phyloP scores from a whole-genome alignment of 2,113 vertebrate species.

The Elaphurus davidianus region DNA sequence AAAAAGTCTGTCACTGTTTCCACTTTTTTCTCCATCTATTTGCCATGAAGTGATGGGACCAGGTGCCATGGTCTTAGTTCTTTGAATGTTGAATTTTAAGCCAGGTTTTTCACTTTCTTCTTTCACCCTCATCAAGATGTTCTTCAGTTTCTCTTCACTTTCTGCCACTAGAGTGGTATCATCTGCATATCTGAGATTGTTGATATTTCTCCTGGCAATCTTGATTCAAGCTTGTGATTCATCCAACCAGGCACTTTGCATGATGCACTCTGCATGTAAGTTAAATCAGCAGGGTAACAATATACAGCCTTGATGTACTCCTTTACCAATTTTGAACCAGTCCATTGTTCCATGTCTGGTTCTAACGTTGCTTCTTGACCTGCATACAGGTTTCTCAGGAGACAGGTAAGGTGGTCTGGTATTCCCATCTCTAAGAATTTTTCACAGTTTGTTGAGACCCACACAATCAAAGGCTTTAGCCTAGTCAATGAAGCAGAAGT shows the following conservation, averaged over 20 bases:
- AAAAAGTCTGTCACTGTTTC: neutral
- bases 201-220: neutral
- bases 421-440: neutral
- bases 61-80: neutral
- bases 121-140: neutral
- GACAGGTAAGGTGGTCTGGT: neutral
- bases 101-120: neutral
- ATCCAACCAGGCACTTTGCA: neutral
- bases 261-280: neutral
- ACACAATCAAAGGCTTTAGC: neutral
- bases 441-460: neutral
- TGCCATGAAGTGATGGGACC: neutral
- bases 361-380: neutral
- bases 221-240: neutral
- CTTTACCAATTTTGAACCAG: neutral
- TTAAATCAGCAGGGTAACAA: neutral
- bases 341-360: neutral
- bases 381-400: neutral
- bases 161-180: neutral
- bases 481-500: neutral
- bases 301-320: neutral
- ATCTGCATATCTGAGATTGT: neutral
- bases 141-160: neutral
- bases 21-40: neutral
- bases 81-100: neutral